Percentiles rank a stretch among this genome's conserved stretches.
phyloP scores from a whole-genome alignment of 2,888 invertebrate species.

The Acleris laterana region DNA sequence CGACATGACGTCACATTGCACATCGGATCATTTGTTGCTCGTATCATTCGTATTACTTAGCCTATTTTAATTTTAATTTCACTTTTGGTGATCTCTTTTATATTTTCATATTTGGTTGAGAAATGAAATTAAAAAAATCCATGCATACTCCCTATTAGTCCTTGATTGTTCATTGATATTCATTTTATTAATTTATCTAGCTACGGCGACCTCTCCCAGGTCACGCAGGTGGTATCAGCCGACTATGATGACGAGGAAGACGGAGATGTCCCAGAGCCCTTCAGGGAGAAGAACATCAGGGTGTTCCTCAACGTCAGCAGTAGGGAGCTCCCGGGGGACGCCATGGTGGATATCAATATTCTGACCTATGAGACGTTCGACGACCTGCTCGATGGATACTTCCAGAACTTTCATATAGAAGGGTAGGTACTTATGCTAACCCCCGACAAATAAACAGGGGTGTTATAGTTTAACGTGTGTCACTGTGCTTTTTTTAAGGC shows the following conservation, averaged over 20 bases:
- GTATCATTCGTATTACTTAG: too few relatives aligned
- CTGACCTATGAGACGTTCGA: conserved; percentile 93
- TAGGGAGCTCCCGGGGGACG: conserved; percentile 65
- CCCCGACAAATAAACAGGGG: too few relatives aligned
- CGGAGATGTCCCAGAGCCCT: conserved; percentile 85
- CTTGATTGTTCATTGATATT: too few relatives aligned
- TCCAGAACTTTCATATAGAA: conserved; percentile 92
- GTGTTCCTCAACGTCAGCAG: conserved; percentile 67
- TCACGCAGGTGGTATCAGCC: conserved; percentile 91
- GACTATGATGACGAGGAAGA: conserved; percentile 88
- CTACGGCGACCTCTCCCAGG: conserved; percentile 91
- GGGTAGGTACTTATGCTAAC: conserved; percentile 75
- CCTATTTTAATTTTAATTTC: too few relatives aligned
- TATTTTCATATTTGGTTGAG: too few relatives aligned
- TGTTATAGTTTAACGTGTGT: too few relatives aligned
- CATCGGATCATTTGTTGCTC: too few relatives aligned
- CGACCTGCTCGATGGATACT: conserved; percentile 92
- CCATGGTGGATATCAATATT: conserved; percentile 94
- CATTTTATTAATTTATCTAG: conserved; percentile 51
- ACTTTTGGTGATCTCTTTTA: too few relatives aligned
- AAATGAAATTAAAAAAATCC: too few relatives aligned
- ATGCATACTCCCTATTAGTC: too few relatives aligned
- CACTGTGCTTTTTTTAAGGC: too few relatives aligned
- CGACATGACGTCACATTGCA: too few relatives aligned
- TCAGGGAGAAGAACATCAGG: conserved; percentile 86